A percentile compares a stretch with the other conserved stretches of the same genome.
phyloP scores from a whole-genome alignment of 1,140 invertebrate species.

The Psix sp. region DNA sequence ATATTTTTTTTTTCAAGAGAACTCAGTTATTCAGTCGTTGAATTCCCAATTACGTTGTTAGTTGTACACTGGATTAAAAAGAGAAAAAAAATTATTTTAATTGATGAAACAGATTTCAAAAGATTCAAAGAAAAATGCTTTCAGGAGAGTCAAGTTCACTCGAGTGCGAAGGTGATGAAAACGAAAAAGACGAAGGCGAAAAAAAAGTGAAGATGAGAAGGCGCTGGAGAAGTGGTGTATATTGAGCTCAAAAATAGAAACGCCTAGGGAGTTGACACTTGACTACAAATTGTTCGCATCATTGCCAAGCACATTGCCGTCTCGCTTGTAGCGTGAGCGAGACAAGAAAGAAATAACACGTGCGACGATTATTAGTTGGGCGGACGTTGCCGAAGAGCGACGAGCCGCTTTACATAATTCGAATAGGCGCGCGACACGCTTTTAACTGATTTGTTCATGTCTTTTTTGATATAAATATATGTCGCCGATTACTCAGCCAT shows the following conservation, averaged over 20 bases:
- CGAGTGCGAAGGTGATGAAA: slow-evolving; percentile 8
- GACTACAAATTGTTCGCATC: slow-evolving; percentile 76
- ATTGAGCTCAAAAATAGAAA: slow-evolving; percentile 74
- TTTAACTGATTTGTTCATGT: slow-evolving; percentile 46
- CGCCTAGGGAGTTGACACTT: slow-evolving; percentile 72
- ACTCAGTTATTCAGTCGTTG: too few relatives aligned
- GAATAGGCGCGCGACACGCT: slow-evolving; percentile 41
- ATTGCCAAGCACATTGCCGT: slow-evolving; percentile 66
- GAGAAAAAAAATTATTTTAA: too few relatives aligned
- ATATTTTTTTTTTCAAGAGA: too few relatives aligned
- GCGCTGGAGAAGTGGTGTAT: slow-evolving; percentile 34
- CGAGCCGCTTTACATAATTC: slow-evolving; percentile 44
- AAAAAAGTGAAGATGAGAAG: slow-evolving; percentile 6
- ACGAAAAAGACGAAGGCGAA: not conserved
- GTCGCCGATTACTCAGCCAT: slow-evolving; percentile 21
- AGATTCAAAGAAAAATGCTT: too few relatives aligned
- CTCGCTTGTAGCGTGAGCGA: too few relatives aligned
- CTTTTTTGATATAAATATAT: slow-evolving; percentile 49
- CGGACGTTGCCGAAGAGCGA: slow-evolving; percentile 27
- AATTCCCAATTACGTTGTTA: too few relatives aligned
- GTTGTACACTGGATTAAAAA: too few relatives aligned
- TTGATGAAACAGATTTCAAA: too few relatives aligned
- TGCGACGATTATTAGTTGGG: slow-evolving; percentile 52
- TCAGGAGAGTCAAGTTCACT: slow-evolving; percentile 7
- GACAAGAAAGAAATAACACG: slow-evolving; percentile 58